phyloP scores from a whole-genome alignment of 2,888 invertebrate genomes.

The Mythimna vitellina region DNA sequence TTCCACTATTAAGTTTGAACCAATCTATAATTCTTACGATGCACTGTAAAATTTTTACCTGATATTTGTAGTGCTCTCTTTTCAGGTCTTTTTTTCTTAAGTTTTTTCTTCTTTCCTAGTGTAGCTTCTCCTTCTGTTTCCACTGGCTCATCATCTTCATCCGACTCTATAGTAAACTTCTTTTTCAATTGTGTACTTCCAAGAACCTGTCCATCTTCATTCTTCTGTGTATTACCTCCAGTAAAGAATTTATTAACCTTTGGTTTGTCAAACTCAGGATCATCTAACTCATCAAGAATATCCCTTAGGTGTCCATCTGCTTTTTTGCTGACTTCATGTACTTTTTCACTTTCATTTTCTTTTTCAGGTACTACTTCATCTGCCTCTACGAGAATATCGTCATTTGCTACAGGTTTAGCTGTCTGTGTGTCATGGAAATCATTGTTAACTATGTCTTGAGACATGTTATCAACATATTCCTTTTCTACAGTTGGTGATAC shows the following conservation, averaged over 20 bases:
- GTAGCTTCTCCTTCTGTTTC: slow-evolving; percentile 55
- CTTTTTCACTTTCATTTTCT: neutral
- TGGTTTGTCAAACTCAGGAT: slow-evolving; percentile 76
- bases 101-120: slow-evolving; percentile 77
- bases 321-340: slow-evolving; percentile 30
- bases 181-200: slow-evolving; percentile 74
- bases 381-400: slow-evolving; percentile 14
- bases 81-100: slow-evolving; percentile 79
- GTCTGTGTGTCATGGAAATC: slow-evolving; percentile 46
- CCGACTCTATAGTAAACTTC: slow-evolving; percentile 85
- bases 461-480: slow-evolving; percentile 47
- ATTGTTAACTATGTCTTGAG: slow-evolving; percentile 57
- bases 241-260: slow-evolving; percentile 80
- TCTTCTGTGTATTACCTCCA: slow-evolving; percentile 61
- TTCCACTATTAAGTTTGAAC: no score
- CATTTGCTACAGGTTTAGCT: slow-evolving; percentile 28
- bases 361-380: slow-evolving; percentile 22
- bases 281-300: slow-evolving; percentile 82
- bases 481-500: slow-evolving; percentile 70
- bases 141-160: slow-evolving; percentile 79
- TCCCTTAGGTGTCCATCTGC: slow-evolving; percentile 71
- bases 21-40: neutral
- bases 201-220: slow-evolving; percentile 45
- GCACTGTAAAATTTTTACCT: slow-evolving; percentile 69
- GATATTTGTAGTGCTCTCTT: slow-evolving; percentile 84